Evolutionary conservation across 2,888 invertebrate species (phyloP), one percentile per base, ranked within the genome.

Genomic region (Dryocosmus kuriphilus): DNA sequence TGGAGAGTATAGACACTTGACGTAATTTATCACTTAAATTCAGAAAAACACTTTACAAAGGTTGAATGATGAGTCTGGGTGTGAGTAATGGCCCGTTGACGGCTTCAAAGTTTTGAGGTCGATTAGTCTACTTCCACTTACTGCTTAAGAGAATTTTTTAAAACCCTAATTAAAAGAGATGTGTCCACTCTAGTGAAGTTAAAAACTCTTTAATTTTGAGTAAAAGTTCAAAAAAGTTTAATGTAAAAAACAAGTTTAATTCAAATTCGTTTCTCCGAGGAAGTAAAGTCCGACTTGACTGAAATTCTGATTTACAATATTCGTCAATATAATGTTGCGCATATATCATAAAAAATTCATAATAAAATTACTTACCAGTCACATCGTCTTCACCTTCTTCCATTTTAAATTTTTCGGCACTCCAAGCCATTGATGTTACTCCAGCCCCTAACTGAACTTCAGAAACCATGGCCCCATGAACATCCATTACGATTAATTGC

Each of bases 391-490:
- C 97, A 1, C 96, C 96, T 91, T 98, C 98, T 90, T 98, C 98
- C 98, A 98, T 98, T 92, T 98, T 98, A 92, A 98, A 98, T 90
- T 98, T 98, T 91, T 98, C 98, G 90, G 98, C 98, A 27, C 98
- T 98, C 98, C 98, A 99, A 22, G 97, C 96, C 97, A 99, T 97
- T 71, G 96, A 95, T 2, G 95, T 95, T 86, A 99, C 98, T 11
- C 96, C 96, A 41, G 91, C 90, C 41, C 90, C 89, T 30, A 91
- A 82, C 79, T 91, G 91, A 77, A 97, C 96, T 88, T 97, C 96
- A 11, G 97, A 97, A 24, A 98, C 96, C 97, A 98, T 98, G 57
- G 97, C 97, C 0, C 97, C 98, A 86, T 98, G 97, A 0, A 98
- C 98, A 90, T 98, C 98, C 97, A 99, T 98, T 74, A 99, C 98